A percentile compares a stretch with the other conserved stretches of the same genome.
phyloP scores from a whole-genome alignment of 2,888 invertebrate genomes.

The Sarcophaga caerulescens region DNA sequence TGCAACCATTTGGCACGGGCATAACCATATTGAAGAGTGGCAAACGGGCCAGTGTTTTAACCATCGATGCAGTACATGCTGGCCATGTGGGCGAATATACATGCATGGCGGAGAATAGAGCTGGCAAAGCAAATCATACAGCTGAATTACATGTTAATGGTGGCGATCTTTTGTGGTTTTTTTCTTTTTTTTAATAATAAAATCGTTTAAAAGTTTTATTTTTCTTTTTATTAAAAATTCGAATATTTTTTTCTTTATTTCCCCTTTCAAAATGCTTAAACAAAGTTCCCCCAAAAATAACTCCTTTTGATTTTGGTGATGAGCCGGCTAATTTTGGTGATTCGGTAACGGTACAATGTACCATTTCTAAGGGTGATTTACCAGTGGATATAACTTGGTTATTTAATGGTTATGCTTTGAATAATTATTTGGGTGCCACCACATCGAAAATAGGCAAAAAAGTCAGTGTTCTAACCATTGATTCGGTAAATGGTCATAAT shows the following conservation, averaged over 20 bases:
- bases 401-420: conserved; percentile 85
- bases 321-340: conserved; percentile 86
- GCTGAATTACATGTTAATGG: conserved; percentile 85
- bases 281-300: conserved; percentile 81
- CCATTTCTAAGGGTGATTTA: conserved; percentile 86
- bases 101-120: conserved; percentile 84
- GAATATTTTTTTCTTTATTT: conserved; percentile 16
- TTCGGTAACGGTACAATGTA: conserved; percentile 84
- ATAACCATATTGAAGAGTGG: conserved; percentile 84
- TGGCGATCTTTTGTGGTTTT: conserved; percentile 70
- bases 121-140: conserved; percentile 83
- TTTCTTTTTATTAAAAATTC: conserved; percentile 37
- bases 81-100: conserved; percentile 89
- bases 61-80: conserved; percentile 86
- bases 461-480: conserved; percentile 83
- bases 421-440: conserved; percentile 82
- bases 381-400: conserved; percentile 86
- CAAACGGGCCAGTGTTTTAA: conserved; percentile 84
- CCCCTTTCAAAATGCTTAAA: conserved; percentile 1
- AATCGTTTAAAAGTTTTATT: not conserved
- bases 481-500: conserved; percentile 83
- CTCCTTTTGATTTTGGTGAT: conserved; percentile 83
- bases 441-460: conserved; percentile 82
- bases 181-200: conserved; percentile 1
- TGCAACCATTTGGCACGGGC: conserved; percentile 79